phyloP scores from a whole-genome alignment of 2,797 vertebrate species.

The Aeoliscus strigatus region DNA sequence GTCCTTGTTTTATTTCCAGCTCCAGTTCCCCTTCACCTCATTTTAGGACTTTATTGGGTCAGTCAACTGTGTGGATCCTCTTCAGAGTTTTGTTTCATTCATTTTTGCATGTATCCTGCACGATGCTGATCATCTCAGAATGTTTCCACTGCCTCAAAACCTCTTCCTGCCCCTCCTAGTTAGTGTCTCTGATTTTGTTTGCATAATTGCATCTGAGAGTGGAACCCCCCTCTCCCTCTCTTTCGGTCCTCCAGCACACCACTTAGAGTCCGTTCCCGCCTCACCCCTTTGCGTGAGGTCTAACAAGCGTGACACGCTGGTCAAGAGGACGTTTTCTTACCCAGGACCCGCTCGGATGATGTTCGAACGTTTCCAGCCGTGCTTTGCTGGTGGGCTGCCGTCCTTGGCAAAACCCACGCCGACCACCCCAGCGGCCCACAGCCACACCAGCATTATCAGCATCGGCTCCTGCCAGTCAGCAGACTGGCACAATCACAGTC shows the following conservation, averaged over 20 bases:
- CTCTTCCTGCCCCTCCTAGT: conserved; percentile 11
- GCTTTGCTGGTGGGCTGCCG: conserved; percentile 32
- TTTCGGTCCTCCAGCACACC: conserved; percentile 23
- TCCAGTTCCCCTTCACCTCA: no score
- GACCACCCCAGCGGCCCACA: conserved; percentile 33
- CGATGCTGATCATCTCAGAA: background rate
- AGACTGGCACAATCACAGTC: conserved; percentile 62
- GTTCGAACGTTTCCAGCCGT: conserved; percentile 36
- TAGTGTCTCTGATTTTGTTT: conserved; percentile 24
- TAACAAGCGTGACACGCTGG: conserved; percentile 50
- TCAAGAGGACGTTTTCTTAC: conserved; percentile 40
- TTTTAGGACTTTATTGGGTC: no score
- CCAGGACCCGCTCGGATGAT: no score
- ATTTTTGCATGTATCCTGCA: background rate
- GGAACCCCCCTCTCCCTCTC: conserved; percentile 24
- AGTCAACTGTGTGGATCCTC: no score
- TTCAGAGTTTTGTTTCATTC: no score
- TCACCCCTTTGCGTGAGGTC: conserved; percentile 46
- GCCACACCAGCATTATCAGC: conserved; percentile 27
- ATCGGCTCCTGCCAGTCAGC: conserved; percentile 34
- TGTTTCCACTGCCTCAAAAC: conserved; percentile 12
- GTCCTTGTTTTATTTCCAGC: no score
- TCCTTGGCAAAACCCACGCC: conserved; percentile 30
- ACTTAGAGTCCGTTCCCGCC: conserved; percentile 38
- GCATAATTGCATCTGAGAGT: conserved; percentile 53